phyloP scores from a whole-genome alignment of 2,888 invertebrate species.

The Tetheella fluctuosa region DNA sequence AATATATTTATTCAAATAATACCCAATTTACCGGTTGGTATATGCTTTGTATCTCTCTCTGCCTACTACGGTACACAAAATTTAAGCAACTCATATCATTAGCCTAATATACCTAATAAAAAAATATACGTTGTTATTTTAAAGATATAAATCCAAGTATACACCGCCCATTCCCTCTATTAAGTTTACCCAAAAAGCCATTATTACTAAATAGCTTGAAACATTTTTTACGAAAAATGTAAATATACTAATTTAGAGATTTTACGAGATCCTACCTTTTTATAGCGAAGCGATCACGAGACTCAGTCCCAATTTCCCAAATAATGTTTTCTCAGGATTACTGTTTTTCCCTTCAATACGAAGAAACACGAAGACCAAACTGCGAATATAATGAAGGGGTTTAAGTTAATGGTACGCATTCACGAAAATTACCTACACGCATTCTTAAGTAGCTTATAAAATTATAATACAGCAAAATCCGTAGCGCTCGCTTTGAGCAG shows the following conservation, averaged over 20 bases:
- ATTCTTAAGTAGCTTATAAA: constrained; percentile 49
- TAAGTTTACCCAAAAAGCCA: too few species aligned
- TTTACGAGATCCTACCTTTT: not conserved
- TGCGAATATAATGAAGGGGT: constrained; percentile 19
- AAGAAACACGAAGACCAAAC: constrained; percentile 4
- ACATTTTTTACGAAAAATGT: not conserved
- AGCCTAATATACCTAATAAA: too few species aligned
- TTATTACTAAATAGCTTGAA: not conserved
- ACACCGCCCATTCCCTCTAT: too few species aligned
- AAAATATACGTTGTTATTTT: too few species aligned
- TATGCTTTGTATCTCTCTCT: too few species aligned
- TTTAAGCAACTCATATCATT: too few species aligned
- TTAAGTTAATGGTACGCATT: constrained; percentile 33
- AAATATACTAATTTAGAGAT: constrained; percentile 5
- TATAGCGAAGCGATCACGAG: not conserved
- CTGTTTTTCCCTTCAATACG: not conserved
- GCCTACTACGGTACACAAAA: too few species aligned
- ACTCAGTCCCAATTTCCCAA: constrained; percentile 4
- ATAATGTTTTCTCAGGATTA: constrained; percentile 3
- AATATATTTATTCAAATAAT: too few species aligned
- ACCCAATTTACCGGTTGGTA: too few species aligned
- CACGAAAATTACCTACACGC: constrained; percentile 32
- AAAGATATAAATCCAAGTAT: too few species aligned
- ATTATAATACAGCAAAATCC: constrained; percentile 62
- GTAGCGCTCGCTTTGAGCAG: constrained; percentile 47